Evolutionary conservation across 2,888 invertebrate species (phyloP), one percentile per base, ranked within the genome.

Genomic region (Girardia tigrina): DNA sequence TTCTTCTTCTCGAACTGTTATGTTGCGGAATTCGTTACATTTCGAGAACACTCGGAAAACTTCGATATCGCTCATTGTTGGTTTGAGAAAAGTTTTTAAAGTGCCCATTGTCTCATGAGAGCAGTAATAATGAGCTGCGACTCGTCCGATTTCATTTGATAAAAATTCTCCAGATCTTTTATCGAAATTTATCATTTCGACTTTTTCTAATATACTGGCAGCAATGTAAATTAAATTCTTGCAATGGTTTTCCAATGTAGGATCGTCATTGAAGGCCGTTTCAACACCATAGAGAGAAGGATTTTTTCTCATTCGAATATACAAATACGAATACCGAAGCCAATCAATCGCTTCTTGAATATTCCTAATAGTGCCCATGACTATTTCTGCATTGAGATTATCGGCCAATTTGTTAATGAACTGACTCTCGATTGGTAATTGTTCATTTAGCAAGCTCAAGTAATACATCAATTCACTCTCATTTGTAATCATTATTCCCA

Each of bases 391-490:
- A 85, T 98, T 98, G 42, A 99, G 86, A 89, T 94, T 92, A 83
- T 99, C 98, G 0, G 95, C 90, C 81, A 98, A 86, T 84, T 92
- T 94, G 27, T 90, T 87, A 26, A 98, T 88, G 81, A 97, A 87
- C 86, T 98, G 98, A 0, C 94, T 94, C 84, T 99, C 98, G 75
- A 98, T 94, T 0, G 98, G 98, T 78, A 99, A 86, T 83, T 98
- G 98, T 83, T 98, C 95, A 86, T 98, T 99, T 78, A 98, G 87
- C 20, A 99, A 87, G 0, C 95, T 95, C 26, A 98, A 86, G 85
- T 99, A 99, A 85, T 94, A 99, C 81, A 97, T 95, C 8, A 99
- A 88, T 84, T 98, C 98, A 78, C 92, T 92, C 86, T 98, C 97
- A 84, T 97, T 97, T 0, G 98, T 98, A 75, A 98, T 94, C 42